Evolutionary conservation across 2,888 invertebrate species (phyloP).

Genomic region (Drosophila cognata): DNA sequence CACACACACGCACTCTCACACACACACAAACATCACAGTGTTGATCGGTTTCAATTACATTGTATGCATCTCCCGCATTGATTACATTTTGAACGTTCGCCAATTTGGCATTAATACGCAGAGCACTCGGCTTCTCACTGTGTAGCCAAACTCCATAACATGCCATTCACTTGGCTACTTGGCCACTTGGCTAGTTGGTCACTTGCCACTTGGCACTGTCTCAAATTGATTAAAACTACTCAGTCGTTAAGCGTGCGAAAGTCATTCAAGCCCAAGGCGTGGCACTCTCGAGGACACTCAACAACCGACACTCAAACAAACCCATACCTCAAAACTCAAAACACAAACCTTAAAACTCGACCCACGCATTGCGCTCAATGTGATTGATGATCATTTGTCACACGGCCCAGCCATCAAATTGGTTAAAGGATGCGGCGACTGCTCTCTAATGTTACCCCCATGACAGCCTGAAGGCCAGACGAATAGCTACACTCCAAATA

Average conservation of each 20-base stretch:
- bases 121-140: slow-evolving; percentile 35
- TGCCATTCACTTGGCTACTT: slow-evolving; percentile 67
- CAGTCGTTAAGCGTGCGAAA: slow-evolving; percentile 76
- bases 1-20: neutral
- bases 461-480: neutral
- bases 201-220: slow-evolving; percentile 16
- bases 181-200: slow-evolving; percentile 21
- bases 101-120: slow-evolving; percentile 71
- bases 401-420: slow-evolving; percentile 67
- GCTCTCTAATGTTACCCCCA: slow-evolving; percentile 34
- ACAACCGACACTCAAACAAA: slow-evolving; percentile 5
- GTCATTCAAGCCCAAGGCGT: slow-evolving; percentile 35
- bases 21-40: neutral
- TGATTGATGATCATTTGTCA: slow-evolving; percentile 81
- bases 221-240: slow-evolving; percentile 71
- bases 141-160: slow-evolving; percentile 9
- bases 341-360: slow-evolving; percentile 27
- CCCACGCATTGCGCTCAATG: slow-evolving; percentile 54
- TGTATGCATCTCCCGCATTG: slow-evolving; percentile 71
- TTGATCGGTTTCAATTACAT: slow-evolving; percentile 67
- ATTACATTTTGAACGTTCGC: slow-evolving; percentile 80
- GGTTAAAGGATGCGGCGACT: slow-evolving; percentile 67
- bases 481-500: neutral
- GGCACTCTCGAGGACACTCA: slow-evolving; percentile 29
- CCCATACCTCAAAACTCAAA: slow-evolving; percentile 2